Base-by-base conservation (phyloP, 1,140 invertebrate genomes). In the Apis dorsata region DNA sequence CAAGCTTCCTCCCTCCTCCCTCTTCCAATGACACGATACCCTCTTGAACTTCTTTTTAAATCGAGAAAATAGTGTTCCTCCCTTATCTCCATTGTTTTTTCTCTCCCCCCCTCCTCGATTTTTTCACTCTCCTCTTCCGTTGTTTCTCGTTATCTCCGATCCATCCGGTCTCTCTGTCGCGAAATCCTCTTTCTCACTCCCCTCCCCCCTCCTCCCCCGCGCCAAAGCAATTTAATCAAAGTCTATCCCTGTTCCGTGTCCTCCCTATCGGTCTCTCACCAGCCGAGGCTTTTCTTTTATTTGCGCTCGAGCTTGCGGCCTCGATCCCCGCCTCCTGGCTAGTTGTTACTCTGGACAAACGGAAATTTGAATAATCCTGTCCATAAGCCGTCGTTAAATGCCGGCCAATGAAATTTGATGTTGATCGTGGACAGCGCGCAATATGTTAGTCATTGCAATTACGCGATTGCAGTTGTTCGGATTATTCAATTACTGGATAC, bases 331-430 rank as follows among this genome's bases (percentile, higher is more conserved):
- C 44, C 44, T 60, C n/a, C 53, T 21, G 34, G 34, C 34, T 44
- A 44, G 34, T 44, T 44, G 34, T 44, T 44, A 7, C 34, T 51
- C 15, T 19, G 68, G 70, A 86, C 82, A 71, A 86, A 86, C 83
- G 80, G 82, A 84, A 84, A 88, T 86, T 86, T 86, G 85, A 88
- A 88, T 85, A 85, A 86, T 81, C 75, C 77, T 63, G 65, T 51
- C 66, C 55, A 59, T 69, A 65, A 75, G 68, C 65, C 53, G 4
- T 81, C 75, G 65, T 81, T 76, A 83, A 73, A 82, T 71, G 72
- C 62, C 60, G 19, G n/a, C 59, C 63, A 71, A 81, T 84, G 79
- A 60, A 81, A 81, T 84, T 81, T 81, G 70, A 82, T 80, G 79
- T 81, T 55, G 78, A 75, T 69, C 70, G 63, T 57, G 57, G 65